These are phyloP conservation scores for Masnerella sp. DNA, from an alignment of 2,888 invertebrate species.

Conservation along the genomic window DNA sequence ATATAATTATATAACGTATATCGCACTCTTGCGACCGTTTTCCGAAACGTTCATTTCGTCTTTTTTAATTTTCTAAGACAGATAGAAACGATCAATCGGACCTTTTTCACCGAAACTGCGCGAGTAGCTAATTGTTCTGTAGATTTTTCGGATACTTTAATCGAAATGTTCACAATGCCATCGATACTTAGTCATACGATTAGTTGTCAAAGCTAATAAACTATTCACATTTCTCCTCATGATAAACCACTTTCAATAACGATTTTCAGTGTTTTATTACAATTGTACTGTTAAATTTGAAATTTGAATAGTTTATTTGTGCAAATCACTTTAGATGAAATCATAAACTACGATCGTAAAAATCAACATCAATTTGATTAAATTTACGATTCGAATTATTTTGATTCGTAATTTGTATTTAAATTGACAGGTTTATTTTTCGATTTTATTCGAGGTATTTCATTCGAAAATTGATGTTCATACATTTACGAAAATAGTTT, in stretches of 20 bases:
- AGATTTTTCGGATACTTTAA: too few species aligned
- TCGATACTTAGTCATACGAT: too few species aligned
- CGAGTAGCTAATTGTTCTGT: too few species aligned
- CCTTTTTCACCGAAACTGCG: neutral
- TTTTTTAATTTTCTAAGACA: constrained; percentile 19
- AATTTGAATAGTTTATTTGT: constrained; percentile 1
- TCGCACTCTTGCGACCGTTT: constrained; percentile 50
- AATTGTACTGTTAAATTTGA: neutral
- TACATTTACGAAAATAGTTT: constrained; percentile 23
- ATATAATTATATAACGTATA: constrained; percentile 58
- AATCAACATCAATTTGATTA: neutral
- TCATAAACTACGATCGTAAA: neutral
- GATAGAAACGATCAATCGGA: neutral
- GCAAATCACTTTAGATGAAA: neutral
- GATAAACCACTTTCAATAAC: too few species aligned
- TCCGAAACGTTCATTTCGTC: constrained; percentile 44
- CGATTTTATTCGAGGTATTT: too few species aligned
- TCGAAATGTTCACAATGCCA: too few species aligned
- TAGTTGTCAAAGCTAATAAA: too few species aligned
- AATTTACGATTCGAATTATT: neutral
- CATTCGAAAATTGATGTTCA: constrained; percentile 3
- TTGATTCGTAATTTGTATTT: neutral
- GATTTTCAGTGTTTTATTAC: too few species aligned
- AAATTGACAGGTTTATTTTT: too few species aligned
- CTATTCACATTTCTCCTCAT: too few species aligned